phyloP scores from a whole-genome alignment of 2,888 invertebrate species.

The Ectropis crepuscularia region DNA sequence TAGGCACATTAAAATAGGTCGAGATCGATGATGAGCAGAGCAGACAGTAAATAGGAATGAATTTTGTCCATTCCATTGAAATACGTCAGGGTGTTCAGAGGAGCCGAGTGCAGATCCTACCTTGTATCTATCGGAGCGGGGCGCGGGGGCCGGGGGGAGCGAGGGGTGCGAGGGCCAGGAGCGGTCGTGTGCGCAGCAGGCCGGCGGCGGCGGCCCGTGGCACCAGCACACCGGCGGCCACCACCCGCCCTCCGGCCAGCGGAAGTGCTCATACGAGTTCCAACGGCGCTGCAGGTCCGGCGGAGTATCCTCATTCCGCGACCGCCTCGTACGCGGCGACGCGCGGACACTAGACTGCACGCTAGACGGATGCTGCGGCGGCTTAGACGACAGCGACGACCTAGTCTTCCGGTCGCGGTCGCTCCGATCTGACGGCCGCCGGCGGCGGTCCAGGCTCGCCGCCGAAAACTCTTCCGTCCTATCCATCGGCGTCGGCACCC shows the following conservation, averaged over 20 bases:
- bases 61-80: no score
- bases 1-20: not conserved
- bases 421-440: conserved; percentile 80
- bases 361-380: conserved; percentile 72
- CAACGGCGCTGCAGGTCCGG: conserved; percentile 77
- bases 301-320: conserved; percentile 70
- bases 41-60: not conserved
- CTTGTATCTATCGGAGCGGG: conserved; percentile 63
- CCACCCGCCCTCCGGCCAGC: conserved; percentile 84
- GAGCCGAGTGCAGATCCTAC: conserved; percentile 60
- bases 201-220: conserved; percentile 75
- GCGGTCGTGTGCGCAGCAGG: conserved; percentile 79
- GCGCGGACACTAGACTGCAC: conserved; percentile 61
- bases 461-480: conserved; percentile 69
- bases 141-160: conserved; percentile 65
- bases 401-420: conserved; percentile 87
- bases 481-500: conserved; percentile 59
- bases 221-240: conserved; percentile 81
- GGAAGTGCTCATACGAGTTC: conserved; percentile 86
- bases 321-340: conserved; percentile 72
- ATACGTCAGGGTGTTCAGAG: conserved; percentile 6
- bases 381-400: conserved; percentile 84
- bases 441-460: conserved; percentile 84
- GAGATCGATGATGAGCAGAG: not conserved
- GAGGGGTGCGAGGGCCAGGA: conserved; percentile 81